Base-by-base conservation (phyloP, 2,888 invertebrate species). In the Synanthedon andrenaeformis region DNA sequence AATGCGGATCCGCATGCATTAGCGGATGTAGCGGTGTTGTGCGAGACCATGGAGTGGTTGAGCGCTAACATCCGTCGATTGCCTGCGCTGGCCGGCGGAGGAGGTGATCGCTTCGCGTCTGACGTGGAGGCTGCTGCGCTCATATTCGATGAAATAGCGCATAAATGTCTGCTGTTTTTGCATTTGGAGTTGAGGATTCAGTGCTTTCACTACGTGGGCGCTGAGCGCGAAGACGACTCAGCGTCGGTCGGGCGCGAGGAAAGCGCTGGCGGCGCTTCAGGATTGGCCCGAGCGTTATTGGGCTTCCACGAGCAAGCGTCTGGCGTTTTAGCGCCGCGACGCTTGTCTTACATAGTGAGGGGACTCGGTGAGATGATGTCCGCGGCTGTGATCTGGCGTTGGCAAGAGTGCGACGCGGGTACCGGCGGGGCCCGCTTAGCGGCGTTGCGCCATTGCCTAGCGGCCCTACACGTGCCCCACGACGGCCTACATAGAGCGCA, bases 171-270 rank as follows among this genome's bases (percentile, higher is more conserved):
- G 56, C 86, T 99, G 49, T 92, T 98, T 56, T 85, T 98, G 53
- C 98, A 98, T 88, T 89, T 98, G 63, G 98, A 99, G 90, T 95
- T 96, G 54, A 64, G 97, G 56, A 97, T 98, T 49, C 97, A 97
- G 75, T 98, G 98, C 80, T 98, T 98, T 88, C 96, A 96, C 86
- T 97, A 96, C 84, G 88, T 98, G 13, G 58, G 52, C 11, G 54
- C n/a, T 11, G 51, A 42, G 54, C 41, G 11, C 5, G 54, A 35
- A 52, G 17, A 51, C 58, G 50, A 56, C 19, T 50, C 53, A 45
- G 54, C 54, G 93, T 6, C 93, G 93, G 82, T 90, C 91, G 48
- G 92, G 92, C 60, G 56, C 50, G 66, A 62, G 51, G 59, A 57
- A 28, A 58, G 57, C 56, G 58, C 84, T 72, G 81, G 79, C 13